These are phyloP conservation scores for Petrocephalus schoutedeni DNA, from an alignment of 2,797 vertebrate species.

Conservation along the genomic window DNA sequence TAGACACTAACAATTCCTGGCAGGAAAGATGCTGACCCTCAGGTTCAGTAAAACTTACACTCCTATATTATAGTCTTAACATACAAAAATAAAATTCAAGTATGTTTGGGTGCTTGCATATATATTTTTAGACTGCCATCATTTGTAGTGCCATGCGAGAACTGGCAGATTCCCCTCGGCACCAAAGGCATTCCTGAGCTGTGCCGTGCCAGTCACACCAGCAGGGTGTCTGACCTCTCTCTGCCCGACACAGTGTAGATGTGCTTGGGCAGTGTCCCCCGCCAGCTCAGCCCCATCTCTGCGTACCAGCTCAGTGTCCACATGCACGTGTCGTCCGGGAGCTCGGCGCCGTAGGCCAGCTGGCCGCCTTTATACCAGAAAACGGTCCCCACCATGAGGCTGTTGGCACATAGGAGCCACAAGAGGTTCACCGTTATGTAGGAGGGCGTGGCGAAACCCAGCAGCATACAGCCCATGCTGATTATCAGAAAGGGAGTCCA, in stretches of 20 bases:
- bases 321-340: conserved; percentile 52
- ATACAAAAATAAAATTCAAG: background rate
- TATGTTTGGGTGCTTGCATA: background rate
- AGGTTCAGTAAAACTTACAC: background rate
- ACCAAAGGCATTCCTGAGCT: background rate
- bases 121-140: background rate
- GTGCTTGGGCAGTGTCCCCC: background rate
- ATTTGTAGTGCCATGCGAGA: background rate
- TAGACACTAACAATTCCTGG: background rate
- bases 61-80: background rate
- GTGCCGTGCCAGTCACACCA: background rate
- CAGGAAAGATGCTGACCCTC: background rate
- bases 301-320: conserved; percentile 56
- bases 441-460: conserved; percentile 46
- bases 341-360: conserved; percentile 33
- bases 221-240: background rate
- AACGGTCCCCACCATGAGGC: conserved; percentile 44
- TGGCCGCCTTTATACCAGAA: conserved; percentile 50
- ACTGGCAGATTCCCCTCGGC: background rate
- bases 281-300: background rate
- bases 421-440: conserved; percentile 57
- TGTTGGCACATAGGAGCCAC: conserved; percentile 62
- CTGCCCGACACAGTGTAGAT: conserved; percentile 8
- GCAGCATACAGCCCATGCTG: conserved; percentile 29
- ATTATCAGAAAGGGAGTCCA: conserved; percentile 58